Evolutionary conservation across 2,888 invertebrate genomes (phyloP).

Genomic region (Kuschelorhynchus macadamiae): DNA sequence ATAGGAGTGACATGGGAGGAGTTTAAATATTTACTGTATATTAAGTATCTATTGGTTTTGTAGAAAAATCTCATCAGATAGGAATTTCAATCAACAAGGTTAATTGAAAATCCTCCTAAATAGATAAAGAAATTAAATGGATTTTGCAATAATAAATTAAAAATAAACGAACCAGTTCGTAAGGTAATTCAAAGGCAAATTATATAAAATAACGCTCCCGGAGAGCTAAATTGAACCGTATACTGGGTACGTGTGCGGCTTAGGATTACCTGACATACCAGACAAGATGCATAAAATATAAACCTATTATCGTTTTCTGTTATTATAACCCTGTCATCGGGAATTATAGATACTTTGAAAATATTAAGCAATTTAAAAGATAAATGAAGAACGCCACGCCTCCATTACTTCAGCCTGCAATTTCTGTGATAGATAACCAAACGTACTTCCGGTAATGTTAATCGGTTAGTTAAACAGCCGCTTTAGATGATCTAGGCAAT

Average conservation of each 20-base stretch:
- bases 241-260: too few relatives aligned
- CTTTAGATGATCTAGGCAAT: not conserved
- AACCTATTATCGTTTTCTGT: slow-evolving; percentile 10
- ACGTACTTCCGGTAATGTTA: slow-evolving; percentile 13
- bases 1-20: not conserved
- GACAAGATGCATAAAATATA: not conserved
- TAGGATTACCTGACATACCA: too few relatives aligned
- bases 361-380: slow-evolving; percentile 30
- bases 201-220: too few relatives aligned
- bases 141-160: too few relatives aligned
- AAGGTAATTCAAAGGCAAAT: too few relatives aligned
- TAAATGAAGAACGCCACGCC: slow-evolving; percentile 22
- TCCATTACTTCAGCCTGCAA: not conserved
- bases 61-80: too few relatives aligned
- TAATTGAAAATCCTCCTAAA: too few relatives aligned
- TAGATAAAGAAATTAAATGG: too few relatives aligned
- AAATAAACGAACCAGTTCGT: too few relatives aligned
- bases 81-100: too few relatives aligned
- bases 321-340: slow-evolving; percentile 2
- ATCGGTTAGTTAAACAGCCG: not conserved
- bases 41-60: too few relatives aligned
- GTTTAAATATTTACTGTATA: not conserved
- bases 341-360: slow-evolving; percentile 11
- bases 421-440: slow-evolving; percentile 6
- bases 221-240: too few relatives aligned